Evolutionary conservation across 2,113 vertebrate species (phyloP), one percentile per base, ranked within the genome.

Genomic region (Thamnaconus septentrionalis): DNA sequence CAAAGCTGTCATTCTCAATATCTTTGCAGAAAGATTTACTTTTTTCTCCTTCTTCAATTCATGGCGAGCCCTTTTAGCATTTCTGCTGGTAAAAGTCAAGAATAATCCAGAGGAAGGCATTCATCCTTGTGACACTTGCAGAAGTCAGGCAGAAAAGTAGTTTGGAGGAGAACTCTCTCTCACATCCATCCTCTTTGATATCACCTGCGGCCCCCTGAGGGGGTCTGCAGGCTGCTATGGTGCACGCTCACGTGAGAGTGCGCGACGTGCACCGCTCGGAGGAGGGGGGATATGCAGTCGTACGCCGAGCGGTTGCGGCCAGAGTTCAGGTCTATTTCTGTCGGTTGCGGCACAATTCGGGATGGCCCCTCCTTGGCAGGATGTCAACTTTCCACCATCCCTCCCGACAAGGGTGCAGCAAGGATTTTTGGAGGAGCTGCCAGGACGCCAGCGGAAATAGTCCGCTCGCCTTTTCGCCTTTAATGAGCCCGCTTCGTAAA

Each of bases 401-500:
- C 18, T 2, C 59, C 53, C 59, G 48, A 64, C 40, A 63, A 63
- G 69, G 49, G 56, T 66, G 59, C 47, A 44, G 18, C 18, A 5
- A 52, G 53, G 49, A 53, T 49, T 66, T 50, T 47, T 58, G 62
- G 52, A 42, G 49, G 57, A 68, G 58, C 72, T 76, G 80, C 67
- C 64, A 62, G 52, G 51, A 50, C 49, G 41, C 18, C 49, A 79
- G 56, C 45, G 59, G 55, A 58, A 56, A 57, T 74, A 57, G 66
- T 52, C 51, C 46, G n/a, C 55, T 69, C 64, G 45, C 57, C 58
- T 47, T 50, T 55, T 2, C 48, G 53, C 8, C 64, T 86, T 78
- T 88, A 88, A 88, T 86, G 87, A 85, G 72, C 39, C 12, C 39
- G 45, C 55, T 69, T 62, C 64, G 69, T 71, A 71, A 78, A 71